phyloP scores from a whole-genome alignment of 1,140 invertebrate species.

The Drosophila busckii region DNA sequence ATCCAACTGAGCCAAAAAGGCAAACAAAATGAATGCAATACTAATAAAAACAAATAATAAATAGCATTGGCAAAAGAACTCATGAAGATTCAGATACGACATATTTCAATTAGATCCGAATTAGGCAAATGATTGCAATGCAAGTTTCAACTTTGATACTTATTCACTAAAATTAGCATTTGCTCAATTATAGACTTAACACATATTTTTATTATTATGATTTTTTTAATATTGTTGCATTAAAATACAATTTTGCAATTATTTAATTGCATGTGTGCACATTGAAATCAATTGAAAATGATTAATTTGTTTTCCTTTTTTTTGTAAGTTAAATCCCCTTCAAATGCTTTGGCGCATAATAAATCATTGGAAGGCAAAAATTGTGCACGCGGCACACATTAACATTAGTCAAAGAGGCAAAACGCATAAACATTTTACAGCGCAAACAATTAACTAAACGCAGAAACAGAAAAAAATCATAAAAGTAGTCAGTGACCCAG shows the following conservation, averaged over 20 bases:
- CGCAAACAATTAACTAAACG: conserved; percentile 72
- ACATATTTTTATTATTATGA: conserved; percentile 2
- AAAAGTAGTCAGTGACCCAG: conserved; percentile 52
- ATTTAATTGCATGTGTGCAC: too few species aligned
- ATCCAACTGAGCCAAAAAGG: too few species aligned
- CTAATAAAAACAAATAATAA: too few species aligned
- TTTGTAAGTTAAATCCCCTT: conserved; percentile 46
- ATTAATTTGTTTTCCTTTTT: conserved; percentile 62
- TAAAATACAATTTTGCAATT: conserved; percentile 49
- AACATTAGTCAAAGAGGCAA: conserved; percentile 73
- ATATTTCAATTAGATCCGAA: too few species aligned
- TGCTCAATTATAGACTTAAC: too few species aligned
- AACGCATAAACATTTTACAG: conserved; percentile 74
- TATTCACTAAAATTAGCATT: too few species aligned
- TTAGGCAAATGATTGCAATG: too few species aligned
- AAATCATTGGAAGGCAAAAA: conserved; percentile 61
- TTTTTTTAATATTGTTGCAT: conserved; percentile 4
- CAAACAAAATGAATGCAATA: too few species aligned
- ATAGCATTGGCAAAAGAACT: too few species aligned
- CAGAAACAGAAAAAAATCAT: too few species aligned
- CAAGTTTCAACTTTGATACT: too few species aligned
- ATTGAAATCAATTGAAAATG: conserved; percentile 66
- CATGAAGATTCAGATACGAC: too few species aligned
- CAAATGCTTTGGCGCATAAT: conserved; percentile 48
- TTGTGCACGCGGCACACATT: conserved; percentile 66